Evolutionary conservation across 2,113 vertebrate genomes (phyloP), one percentile per base, ranked within the genome.

Genomic region (Chamaetylas fuelleborni): DNA sequence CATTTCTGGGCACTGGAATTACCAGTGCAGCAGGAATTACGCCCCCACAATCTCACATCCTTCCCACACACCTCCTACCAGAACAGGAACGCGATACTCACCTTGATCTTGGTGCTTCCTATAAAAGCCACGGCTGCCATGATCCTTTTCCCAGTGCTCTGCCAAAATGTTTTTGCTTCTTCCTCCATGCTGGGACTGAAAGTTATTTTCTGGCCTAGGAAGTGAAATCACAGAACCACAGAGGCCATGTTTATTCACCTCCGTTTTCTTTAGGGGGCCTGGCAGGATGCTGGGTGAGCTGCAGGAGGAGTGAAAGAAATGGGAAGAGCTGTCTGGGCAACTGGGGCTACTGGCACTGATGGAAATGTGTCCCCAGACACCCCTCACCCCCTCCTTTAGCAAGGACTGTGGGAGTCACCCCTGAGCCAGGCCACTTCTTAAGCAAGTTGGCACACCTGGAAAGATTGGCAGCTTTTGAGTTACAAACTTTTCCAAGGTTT

Each of bases 111-210:
- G 83, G 98, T 98, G 95, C 98, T 97, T 86, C 97, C 95, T 56
- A 98, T 97, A 50, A 98, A 98, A 96, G 98, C 97, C 90, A 98
- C 25, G 78, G 97, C 83, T 45, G 98, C 97, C 85, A 98, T 45
- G 31, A 98, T 95, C 54, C 34, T 95, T 88, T 95, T 95, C 42
- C 97, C 94, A 45, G 96, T 88, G 11, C 66, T 97, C 58, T 97
- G 95, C 96, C 97, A 97, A n/a, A 96, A 96, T 31, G 36, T 94
- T 86, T 82, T 48, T 20, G 93, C 77, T n/a, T 97, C 97, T 91
- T 97, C 96, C 88, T 85, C 62, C 5, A 62, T 97, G 54, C 96
- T 80, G 56, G 79, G 79, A 48, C 84, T 26, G 61, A 97, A 98
- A 51, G 95, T 93, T 38, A 47, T 45, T 92, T 96, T 97, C 83